These are phyloP conservation scores for Liolophura sinensis DNA, from an alignment of 1,140 invertebrate genomes.

Conservation along the genomic window DNA sequence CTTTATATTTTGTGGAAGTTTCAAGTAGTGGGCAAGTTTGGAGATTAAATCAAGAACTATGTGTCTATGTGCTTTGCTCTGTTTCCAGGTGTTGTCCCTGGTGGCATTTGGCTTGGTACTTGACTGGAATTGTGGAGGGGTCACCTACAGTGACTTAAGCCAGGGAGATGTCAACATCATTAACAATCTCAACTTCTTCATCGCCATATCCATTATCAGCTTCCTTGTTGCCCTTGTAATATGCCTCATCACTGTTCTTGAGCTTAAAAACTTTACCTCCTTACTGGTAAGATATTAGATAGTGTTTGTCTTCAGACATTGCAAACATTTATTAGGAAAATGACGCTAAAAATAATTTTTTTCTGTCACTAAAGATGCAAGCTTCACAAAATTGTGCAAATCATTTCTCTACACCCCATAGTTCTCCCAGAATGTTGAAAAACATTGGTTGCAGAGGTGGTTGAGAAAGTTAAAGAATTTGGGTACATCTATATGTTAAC, in stretches of 20 bases:
- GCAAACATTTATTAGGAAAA: too few species aligned
- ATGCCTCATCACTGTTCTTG: constrained; percentile 15
- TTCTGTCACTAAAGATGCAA: constrained; percentile 3
- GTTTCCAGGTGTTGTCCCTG: constrained; percentile 13
- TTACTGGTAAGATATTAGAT: constrained; percentile 1
- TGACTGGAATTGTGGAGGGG: constrained; percentile 17
- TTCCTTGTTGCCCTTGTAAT: constrained; percentile 9
- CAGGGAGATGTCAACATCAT: constrained; percentile 16
- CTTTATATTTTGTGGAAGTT: constrained; percentile 14
- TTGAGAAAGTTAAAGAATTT: too few species aligned
- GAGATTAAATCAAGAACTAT: constrained; percentile 10
- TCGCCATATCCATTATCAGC: constrained; percentile 15
- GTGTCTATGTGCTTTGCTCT: not conserved
- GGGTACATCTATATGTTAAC: not conserved
- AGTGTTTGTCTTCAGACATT: not conserved
- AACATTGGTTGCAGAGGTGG: too few species aligned
- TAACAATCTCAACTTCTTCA: constrained; percentile 19
- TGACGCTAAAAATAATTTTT: not conserved
- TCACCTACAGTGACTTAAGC: constrained; percentile 18
- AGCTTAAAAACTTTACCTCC: not conserved
- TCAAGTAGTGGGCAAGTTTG: constrained; percentile 19
- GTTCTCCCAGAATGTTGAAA: too few species aligned
- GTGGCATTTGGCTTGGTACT: constrained; percentile 15
- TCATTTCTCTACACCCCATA: too few species aligned
- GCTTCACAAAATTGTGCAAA: not conserved